A percentile compares a stretch with the other conserved stretches of the same genome.
These are phyloP conservation scores for Sphaerodactylus townsendi DNA, from an alignment of 2,113 vertebrate genomes.

Conservation along the genomic window DNA sequence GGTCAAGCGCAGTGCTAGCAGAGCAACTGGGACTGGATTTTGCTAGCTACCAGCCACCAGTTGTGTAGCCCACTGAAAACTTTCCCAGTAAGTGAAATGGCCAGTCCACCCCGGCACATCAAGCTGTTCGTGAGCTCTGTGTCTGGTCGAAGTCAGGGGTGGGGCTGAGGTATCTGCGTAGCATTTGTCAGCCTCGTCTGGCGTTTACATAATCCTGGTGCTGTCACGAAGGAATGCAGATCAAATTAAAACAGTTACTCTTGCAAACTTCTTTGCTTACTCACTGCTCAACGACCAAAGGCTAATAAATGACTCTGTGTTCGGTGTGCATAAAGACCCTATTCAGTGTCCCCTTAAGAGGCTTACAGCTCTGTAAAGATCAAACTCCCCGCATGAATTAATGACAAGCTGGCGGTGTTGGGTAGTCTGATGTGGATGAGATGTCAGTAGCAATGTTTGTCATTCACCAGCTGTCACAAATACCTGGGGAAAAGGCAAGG, in stretches of 20 bases:
- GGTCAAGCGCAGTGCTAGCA: no score
- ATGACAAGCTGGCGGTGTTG: constrained; percentile 27
- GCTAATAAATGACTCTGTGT: constrained; percentile 48
- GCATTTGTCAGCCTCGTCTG: not conserved
- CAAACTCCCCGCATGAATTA: constrained; percentile 45
- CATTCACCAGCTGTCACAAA: constrained; percentile 39
- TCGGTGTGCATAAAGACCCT: constrained; percentile 41
- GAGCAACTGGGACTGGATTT: no score
- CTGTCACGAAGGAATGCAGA: not conserved
- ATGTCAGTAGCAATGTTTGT: constrained; percentile 36
- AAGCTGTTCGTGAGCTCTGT: not conserved
- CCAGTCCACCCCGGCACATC: not conserved
- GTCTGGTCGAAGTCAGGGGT: not conserved
- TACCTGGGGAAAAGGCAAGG: constrained; percentile 36
- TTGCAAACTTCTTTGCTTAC: constrained; percentile 33
- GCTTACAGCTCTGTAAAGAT: constrained; percentile 38
- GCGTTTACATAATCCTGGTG: not conserved
- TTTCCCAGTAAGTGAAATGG: no score
- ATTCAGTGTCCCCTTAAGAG: constrained; percentile 37
- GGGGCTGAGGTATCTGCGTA: not conserved
- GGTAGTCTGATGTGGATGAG: constrained; percentile 27
- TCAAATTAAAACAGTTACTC: constrained; percentile 32
- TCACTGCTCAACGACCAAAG: not conserved
- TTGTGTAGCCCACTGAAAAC: no score
- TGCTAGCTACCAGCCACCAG: no score